Conservation (phyloP, 2,797 vertebrate genomes). For the Urocyon cinereoargenteus region DNA sequence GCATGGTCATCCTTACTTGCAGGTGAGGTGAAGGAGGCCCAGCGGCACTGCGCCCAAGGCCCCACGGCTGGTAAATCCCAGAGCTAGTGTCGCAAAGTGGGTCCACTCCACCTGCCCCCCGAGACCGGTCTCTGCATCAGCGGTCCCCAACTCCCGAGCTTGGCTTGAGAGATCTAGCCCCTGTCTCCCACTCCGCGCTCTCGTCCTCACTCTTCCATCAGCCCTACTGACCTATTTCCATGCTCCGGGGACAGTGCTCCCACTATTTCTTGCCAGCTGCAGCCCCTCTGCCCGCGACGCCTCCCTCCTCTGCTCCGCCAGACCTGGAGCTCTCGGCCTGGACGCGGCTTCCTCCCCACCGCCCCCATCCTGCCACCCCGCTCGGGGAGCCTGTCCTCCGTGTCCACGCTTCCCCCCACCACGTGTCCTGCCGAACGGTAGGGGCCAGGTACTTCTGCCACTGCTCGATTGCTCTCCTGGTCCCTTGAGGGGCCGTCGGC, state of each 20-base stretch:
- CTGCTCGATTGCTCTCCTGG: not conserved
- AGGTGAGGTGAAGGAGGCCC: not conserved
- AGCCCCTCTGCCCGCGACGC: fast-evolving
- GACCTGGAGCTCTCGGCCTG: not conserved
- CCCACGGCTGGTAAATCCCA: not conserved
- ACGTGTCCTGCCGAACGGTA: fast-evolving
- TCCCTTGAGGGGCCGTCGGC: not conserved
- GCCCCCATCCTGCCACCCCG: not conserved
- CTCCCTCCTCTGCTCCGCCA: not conserved
- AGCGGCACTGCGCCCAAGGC: not conserved
- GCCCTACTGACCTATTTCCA: fast-evolving
- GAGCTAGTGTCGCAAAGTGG: too few relatives aligned
- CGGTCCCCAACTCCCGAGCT: not conserved
- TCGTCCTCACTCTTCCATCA: not conserved
- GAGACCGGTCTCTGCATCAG: not conserved
- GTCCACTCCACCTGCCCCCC: fast-evolving
- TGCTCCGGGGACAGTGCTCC: not conserved
- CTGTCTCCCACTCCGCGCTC: not conserved
- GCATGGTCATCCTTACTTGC: not conserved
- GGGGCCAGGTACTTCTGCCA: not conserved
- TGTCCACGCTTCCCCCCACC: fast-evolving
- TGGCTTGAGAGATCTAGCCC: not conserved
- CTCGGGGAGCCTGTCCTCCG: fast-evolving
- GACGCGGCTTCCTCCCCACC: not conserved
- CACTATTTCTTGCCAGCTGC: fast-evolving